Evolutionary conservation across 2,797 vertebrate genomes (phyloP).

Genomic region (Epinephelus awoara): DNA sequence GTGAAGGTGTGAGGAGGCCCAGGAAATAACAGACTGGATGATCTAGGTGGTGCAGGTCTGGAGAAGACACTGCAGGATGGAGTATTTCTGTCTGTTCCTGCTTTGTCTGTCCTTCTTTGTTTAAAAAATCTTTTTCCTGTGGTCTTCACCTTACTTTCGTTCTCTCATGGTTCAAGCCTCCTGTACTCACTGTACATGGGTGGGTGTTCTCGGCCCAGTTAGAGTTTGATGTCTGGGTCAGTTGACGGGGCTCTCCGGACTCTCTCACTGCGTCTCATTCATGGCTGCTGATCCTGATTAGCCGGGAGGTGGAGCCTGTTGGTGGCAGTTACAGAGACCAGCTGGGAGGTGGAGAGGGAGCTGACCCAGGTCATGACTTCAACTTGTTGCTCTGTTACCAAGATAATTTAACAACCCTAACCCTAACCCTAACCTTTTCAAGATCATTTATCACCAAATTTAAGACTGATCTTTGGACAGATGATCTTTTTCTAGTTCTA

Average conservation of each 20-base stretch:
- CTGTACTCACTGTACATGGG: background rate
- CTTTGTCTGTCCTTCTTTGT: background rate
- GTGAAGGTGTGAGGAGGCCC: background rate
- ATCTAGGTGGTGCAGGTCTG: background rate
- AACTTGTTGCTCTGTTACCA: slow-evolving; percentile 7
- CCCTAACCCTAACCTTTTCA: no score
- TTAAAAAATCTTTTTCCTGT: background rate
- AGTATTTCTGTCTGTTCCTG: background rate
- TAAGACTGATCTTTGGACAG: no score
- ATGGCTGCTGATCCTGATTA: slow-evolving; percentile 86
- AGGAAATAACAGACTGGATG: background rate
- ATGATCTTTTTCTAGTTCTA: no score
- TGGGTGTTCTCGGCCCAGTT: slow-evolving; percentile 32
- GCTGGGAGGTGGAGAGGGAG: slow-evolving; percentile 49
- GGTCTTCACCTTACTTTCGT: background rate
- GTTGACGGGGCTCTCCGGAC: slow-evolving; percentile 51
- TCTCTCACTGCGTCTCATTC: slow-evolving; percentile 75
- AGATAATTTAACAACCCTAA: no score
- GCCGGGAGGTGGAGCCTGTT: slow-evolving; percentile 79
- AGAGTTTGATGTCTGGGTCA: slow-evolving; percentile 66
- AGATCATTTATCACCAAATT: no score
- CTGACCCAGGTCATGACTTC: slow-evolving; percentile 40
- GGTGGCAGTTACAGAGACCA: slow-evolving; percentile 57
- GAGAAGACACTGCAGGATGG: slow-evolving; percentile 4
- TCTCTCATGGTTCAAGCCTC: slow-evolving; percentile 8